Evolutionary conservation across 2,113 vertebrate species (phyloP).

Genomic region (Oreotrochilus melanogaster): DNA sequence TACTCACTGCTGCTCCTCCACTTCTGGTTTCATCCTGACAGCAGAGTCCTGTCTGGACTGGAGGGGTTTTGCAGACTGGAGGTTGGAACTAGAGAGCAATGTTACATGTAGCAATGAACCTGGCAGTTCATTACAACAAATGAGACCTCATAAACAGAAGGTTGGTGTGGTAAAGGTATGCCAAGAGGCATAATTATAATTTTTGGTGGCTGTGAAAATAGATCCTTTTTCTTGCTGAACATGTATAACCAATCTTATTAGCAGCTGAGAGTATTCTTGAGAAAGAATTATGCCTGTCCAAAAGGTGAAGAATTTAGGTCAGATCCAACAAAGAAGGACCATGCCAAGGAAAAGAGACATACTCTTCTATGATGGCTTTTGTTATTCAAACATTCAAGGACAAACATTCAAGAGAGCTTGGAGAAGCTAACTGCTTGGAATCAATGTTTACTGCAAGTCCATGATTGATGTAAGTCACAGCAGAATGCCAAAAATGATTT

Average conservation of each 20-base stretch:
- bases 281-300: background rate
- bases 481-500: background rate
- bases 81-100: background rate
- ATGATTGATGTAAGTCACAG: background rate
- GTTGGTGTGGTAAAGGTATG: background rate
- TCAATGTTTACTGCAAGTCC: background rate
- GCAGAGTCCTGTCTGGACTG: background rate
- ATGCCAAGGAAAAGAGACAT: background rate
- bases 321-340: background rate
- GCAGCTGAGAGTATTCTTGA: background rate
- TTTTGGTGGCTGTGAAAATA: slow-evolving; percentile 15
- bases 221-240: background rate
- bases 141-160: background rate
- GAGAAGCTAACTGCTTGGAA: background rate
- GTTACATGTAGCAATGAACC: background rate
- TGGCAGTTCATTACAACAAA: background rate
- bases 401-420: background rate
- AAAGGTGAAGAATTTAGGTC: background rate
- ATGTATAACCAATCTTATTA: background rate
- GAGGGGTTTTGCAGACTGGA: background rate
- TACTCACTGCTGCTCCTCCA: background rate
- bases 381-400: background rate
- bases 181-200: background rate
- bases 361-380: background rate
- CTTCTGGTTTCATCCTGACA: background rate